Conservation (phyloP, 2,888 invertebrate species). For the Acanthosepion lycidas region DNA sequence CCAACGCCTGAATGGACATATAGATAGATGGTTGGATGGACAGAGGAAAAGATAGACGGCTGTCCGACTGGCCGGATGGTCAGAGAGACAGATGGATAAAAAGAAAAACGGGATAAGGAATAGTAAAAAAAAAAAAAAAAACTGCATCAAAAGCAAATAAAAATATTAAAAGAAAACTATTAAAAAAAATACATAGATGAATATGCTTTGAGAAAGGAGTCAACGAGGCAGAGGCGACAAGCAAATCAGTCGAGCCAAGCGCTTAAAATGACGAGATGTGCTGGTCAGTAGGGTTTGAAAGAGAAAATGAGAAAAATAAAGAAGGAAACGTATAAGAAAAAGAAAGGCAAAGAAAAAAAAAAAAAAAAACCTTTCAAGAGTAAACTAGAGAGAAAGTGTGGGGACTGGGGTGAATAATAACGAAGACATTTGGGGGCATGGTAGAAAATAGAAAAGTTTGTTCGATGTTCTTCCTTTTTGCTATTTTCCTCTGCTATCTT, state of each 20-base stretch:
- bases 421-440: neutral
- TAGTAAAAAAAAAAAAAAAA: neutral
- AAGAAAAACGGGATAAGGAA: neutral
- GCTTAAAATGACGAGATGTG: neutral
- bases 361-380: neutral
- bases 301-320: neutral
- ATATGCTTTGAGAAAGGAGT: neutral
- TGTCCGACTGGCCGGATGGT: neutral
- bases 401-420: neutral
- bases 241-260: slow-evolving; percentile 12
- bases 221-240: neutral
- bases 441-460: neutral
- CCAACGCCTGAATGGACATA: neutral
- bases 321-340: neutral
- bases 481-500: too few relatives aligned
- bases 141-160: neutral
- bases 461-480: too few relatives aligned
- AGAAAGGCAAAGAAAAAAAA: neutral
- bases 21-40: slow-evolving; percentile 17
- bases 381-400: neutral
- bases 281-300: neutral
- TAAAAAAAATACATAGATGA: neutral
- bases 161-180: neutral
- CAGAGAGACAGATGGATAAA: neutral
- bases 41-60: neutral